Evolutionary conservation across 2,797 vertebrate species (phyloP), one percentile per base, ranked within the genome.

Genomic region (Vultur gryphus): DNA sequence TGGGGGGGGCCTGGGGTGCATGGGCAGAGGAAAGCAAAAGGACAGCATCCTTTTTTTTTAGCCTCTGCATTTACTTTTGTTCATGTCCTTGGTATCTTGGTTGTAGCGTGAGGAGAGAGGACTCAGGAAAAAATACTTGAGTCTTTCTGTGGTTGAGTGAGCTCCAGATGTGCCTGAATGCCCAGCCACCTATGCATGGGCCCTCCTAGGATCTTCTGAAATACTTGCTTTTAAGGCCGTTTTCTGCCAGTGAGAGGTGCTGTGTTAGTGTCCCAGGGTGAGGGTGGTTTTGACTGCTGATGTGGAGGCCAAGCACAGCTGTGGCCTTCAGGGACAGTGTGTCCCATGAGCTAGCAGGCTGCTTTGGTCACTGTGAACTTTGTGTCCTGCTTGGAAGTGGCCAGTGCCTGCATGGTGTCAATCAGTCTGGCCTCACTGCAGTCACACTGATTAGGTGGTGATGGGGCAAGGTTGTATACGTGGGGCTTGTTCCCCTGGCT

Each of bases 391-490:
- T 67, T 18, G 55, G 44, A 65, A 57, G 37, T 1, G 7, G 13
- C 31, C 39, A 7, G 29, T 25, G 39, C 49, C 33, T 3, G 31
- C 21, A 14, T 23, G 61, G 51, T 39, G 46, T 54, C 16, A 46
- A 37, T 26, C 49, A 16, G n/a, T 4, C 43, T 21, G 49, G 26
- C 18, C 37, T 19, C 28, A 3, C 43, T 2, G 14, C 37, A 49
- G 17, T 11, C 51, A 16, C 5, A 0, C 35, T 6, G 26, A 18
- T 29, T 2, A 16, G 33, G 23, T 23, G 37, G 6, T 13, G 43
- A 26, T 20, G 28, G 49, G 33, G 20, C 6, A 4, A 35, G 11
- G 29, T 3, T 33, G 70, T 15, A 24, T 4, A 10, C 0, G 0
- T 31, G 57, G 33, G 25, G 21, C 26, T 67, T 8, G 11, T 37